Conservation (phyloP, 2,888 invertebrate genomes). For the Camponotus fellah region DNA sequence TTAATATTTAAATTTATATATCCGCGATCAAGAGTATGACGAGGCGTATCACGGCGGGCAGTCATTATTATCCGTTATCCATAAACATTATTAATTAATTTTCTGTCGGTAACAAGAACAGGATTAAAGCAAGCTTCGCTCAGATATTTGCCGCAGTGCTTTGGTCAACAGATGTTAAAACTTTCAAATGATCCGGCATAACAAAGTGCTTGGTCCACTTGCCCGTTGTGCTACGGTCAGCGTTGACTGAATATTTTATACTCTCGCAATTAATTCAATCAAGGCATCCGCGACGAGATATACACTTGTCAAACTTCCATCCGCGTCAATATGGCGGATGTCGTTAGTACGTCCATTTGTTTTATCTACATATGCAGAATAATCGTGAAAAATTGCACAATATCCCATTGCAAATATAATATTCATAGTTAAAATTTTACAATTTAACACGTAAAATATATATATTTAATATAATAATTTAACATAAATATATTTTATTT, state of each 20-base stretch:
- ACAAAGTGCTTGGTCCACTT: slow-evolving; percentile 33
- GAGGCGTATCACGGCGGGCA: not conserved
- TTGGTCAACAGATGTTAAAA: slow-evolving; percentile 23
- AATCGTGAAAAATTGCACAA: not conserved
- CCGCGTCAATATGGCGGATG: slow-evolving; percentile 11
- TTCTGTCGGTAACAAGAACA: slow-evolving; percentile 9
- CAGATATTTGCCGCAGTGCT: not conserved
- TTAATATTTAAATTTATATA: not conserved
- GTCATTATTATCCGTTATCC: slow-evolving; percentile 6
- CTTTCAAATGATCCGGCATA: slow-evolving; percentile 34
- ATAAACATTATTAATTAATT: slow-evolving; percentile 50
- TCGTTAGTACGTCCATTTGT: slow-evolving; percentile 6
- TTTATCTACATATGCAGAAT: not conserved
- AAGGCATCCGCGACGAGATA: not conserved
- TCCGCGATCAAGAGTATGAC: not conserved
- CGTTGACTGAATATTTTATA: slow-evolving; percentile 18
- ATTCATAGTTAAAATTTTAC: not conserved
- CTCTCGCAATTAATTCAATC: slow-evolving; percentile 49
- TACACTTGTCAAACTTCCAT: slow-evolving; percentile 34
- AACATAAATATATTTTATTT: slow-evolving; percentile 23
- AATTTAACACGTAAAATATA: too few relatives aligned
- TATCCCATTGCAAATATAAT: not conserved
- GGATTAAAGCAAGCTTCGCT: slow-evolving; percentile 14
- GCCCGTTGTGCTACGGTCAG: not conserved
- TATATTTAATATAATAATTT: not conserved